phyloP scores from a whole-genome alignment of 2,888 invertebrate genomes.

The Lycaena phlaeas region DNA sequence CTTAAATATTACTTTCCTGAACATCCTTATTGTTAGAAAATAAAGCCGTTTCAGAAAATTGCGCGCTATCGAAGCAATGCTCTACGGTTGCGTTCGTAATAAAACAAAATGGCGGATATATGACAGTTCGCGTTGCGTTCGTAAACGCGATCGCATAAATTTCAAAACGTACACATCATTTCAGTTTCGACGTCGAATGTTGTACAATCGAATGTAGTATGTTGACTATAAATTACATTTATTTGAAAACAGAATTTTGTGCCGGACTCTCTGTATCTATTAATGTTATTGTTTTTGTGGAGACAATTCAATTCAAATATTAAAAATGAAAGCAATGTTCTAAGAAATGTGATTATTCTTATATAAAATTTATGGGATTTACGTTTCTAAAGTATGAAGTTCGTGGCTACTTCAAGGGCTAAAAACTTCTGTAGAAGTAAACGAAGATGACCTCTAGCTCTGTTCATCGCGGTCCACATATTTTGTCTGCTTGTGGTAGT shows the following conservation, averaged over 20 bases:
- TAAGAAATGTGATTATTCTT: too few species aligned
- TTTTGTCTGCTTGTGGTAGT: too few species aligned
- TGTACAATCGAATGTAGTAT: slow-evolving; percentile 22
- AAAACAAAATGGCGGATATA: slow-evolving; percentile 50
- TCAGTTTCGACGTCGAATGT: slow-evolving; percentile 28
- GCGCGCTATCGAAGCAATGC: slow-evolving; percentile 33
- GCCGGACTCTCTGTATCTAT: not conserved
- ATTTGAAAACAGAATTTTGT: slow-evolving; percentile 8
- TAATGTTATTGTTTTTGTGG: too few species aligned
- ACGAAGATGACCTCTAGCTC: too few species aligned
- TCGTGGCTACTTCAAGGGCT: too few species aligned
- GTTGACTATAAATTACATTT: slow-evolving; percentile 16
- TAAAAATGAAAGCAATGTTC: too few species aligned
- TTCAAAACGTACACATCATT: slow-evolving; percentile 46
- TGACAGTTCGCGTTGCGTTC: slow-evolving; percentile 30
- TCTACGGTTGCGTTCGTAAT: slow-evolving; percentile 45
- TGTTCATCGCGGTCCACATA: too few species aligned
- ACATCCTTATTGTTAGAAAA: slow-evolving; percentile 39
- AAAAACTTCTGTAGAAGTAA: too few species aligned
- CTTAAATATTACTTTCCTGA: slow-evolving; percentile 23
- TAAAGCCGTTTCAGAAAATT: slow-evolving; percentile 60
- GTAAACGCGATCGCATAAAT: slow-evolving; percentile 43
- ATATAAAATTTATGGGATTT: too few species aligned
- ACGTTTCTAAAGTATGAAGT: too few species aligned
- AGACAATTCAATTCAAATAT: too few species aligned